Evolutionary conservation across 2,888 invertebrate genomes (phyloP).

Genomic region (Masnerella sp.): DNA sequence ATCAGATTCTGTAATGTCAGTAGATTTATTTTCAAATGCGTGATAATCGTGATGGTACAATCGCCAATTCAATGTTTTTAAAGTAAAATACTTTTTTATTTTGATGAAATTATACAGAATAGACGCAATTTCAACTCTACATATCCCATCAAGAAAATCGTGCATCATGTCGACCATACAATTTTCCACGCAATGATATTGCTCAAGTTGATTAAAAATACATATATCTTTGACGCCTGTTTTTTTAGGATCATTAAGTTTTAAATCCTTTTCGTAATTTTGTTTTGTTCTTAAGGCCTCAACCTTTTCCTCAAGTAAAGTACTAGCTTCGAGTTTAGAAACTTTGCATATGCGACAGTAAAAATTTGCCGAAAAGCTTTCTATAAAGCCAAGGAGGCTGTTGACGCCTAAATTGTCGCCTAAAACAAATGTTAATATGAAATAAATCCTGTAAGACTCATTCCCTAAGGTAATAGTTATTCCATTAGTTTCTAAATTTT

Average conservation of each 20-base stretch:
- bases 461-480: background rate
- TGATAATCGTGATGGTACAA: constrained; percentile 2
- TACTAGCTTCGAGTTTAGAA: background rate
- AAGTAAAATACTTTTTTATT: constrained; percentile 16
- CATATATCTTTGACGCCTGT: constrained; percentile 25
- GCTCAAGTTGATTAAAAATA: constrained; percentile 13
- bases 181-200: constrained; percentile 23
- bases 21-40: constrained; percentile 11
- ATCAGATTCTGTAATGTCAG: background rate
- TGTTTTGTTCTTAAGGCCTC: background rate
- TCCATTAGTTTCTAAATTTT: background rate
- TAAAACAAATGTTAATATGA: constrained; percentile 18
- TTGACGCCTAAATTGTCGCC: constrained; percentile 44
- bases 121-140: constrained; percentile 19
- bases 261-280: constrained; percentile 13
- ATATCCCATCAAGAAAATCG: constrained; percentile 29
- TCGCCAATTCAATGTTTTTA: constrained; percentile 15
- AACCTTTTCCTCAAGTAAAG: constrained; percentile 8
- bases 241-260: background rate
- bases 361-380: constrained; percentile 33
- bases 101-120: constrained; percentile 18
- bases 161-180: constrained; percentile 32
- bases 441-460: background rate
- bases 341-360: constrained; percentile 22
- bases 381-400: constrained; percentile 27